Evolutionary conservation across 2,888 invertebrate species (phyloP).

Genomic region (Lithophane leautieri): DNA sequence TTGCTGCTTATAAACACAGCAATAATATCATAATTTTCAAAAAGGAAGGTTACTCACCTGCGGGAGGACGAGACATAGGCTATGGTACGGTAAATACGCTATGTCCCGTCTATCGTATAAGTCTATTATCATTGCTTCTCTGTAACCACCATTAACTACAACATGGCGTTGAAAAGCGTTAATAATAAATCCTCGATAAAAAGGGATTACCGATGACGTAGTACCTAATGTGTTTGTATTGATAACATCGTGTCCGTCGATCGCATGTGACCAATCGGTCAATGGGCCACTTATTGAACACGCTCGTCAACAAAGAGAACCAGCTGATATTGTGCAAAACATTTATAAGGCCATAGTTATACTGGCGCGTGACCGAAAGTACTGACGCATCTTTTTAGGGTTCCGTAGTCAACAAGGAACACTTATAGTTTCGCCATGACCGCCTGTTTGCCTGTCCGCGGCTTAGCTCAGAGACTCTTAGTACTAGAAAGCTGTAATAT

Average conservation of each 20-base stretch:
- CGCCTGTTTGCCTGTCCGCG: too few relatives aligned
- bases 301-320: slow-evolving; percentile 5
- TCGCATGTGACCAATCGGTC: slow-evolving; percentile 57
- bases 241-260: slow-evolving; percentile 33
- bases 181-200: slow-evolving; percentile 43
- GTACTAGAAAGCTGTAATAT: too few relatives aligned
- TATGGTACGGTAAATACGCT: too few relatives aligned
- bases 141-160: neutral
- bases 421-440: too few relatives aligned
- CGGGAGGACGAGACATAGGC: too few relatives aligned
- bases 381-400: neutral
- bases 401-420: too few relatives aligned
- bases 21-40: too few relatives aligned
- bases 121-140: neutral
- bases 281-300: slow-evolving; percentile 42
- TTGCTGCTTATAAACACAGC: too few relatives aligned
- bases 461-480: too few relatives aligned
- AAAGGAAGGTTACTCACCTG: too few relatives aligned
- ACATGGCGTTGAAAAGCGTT: slow-evolving; percentile 32
- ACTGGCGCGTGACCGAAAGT: neutral
- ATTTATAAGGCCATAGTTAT: neutral
- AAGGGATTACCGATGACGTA: slow-evolving; percentile 50
- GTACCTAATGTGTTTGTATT: slow-evolving; percentile 47
- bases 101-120: neutral
- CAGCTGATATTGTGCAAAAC: slow-evolving; percentile 35